These are phyloP conservation scores for Neodontobutis hainanensis DNA, from an alignment of 2,113 vertebrate genomes.

Conservation along the genomic window DNA sequence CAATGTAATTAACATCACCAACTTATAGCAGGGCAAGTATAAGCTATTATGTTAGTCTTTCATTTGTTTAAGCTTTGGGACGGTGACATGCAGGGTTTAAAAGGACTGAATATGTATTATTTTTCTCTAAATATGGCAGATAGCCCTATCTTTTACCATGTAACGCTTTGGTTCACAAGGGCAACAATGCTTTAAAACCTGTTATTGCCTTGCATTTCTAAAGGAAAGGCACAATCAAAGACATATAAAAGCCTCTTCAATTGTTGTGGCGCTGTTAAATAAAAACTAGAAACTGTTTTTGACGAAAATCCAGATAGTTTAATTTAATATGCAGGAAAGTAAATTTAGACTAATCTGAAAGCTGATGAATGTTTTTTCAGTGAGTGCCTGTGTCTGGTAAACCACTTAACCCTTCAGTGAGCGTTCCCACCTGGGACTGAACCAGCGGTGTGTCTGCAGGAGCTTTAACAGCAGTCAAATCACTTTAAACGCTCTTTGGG, in stretches of 20 bases:
- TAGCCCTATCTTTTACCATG: neutral
- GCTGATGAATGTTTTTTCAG: conserved; percentile 17
- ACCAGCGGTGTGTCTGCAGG: conserved; percentile 33
- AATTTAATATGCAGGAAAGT: conserved; percentile 71
- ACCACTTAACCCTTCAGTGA: conserved; percentile 66
- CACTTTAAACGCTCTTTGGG: conserved; percentile 58
- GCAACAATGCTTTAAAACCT: conserved; percentile 11
- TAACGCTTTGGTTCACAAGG: conserved; percentile 21
- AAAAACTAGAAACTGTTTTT: conserved; percentile 36
- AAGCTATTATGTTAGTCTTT: neutral
- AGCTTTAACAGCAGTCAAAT: conserved; percentile 53
- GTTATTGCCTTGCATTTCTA: conserved; percentile 25
- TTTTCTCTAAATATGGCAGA: neutral
- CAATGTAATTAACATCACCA: neutral
- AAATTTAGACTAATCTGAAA: conserved; percentile 66
- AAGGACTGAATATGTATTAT: no score
- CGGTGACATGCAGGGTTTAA: no score
- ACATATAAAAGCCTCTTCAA: conserved; percentile 13
- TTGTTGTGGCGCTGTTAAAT: conserved; percentile 21
- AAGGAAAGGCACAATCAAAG: conserved; percentile 8
- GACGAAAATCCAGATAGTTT: conserved; percentile 58
- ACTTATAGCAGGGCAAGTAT: neutral
- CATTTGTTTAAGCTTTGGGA: no score
- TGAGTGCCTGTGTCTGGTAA: conserved; percentile 47
- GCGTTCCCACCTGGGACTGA: conserved; percentile 54